Evolutionary conservation across 2,113 vertebrate species (phyloP), one percentile per base, ranked within the genome.

Genomic region (Psettodes erumei): DNA sequence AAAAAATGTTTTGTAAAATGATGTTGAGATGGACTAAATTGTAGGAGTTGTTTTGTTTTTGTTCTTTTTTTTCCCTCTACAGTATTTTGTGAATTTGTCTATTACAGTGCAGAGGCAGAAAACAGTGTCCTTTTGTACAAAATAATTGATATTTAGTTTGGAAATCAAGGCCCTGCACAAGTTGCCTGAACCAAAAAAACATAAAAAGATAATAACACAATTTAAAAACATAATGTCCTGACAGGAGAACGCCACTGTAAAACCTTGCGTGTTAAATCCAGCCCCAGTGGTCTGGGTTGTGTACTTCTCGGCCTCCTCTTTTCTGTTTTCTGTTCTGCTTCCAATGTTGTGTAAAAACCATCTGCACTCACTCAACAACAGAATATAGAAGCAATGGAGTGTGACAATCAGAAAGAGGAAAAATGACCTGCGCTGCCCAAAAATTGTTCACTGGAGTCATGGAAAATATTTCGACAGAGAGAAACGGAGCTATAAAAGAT

Each of bases 361-460:
- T 18, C 23, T 45, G 19, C 25, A 1, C 43, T 65, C 59, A 33
- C 63, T 37, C 58, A 48, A n/a, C 5, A 32, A 74, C 32, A 23
- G n/a, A 73, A 69, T 65, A 15, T 25, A 48, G 28, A 61, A 38
- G 33, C 61, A 75, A 75, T 74, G 13, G 70, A 38, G 28, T 56
- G 40, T 85, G 65, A 82, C 55, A 67, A 53, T 61, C 45, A 35
- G n/a, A 65, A 73, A 12, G 37, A 62, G 19, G n/a, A 71, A 53
- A 71, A 68, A 72, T 10, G 48, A 23, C 37, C 37, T 23, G 23
- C 27, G 5, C 48, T 40, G 40, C 55, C 33, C 47, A 58, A 54
- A 75, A 73, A 63, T 32, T 48, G 48, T 68, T 82, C 59, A 68
- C 8, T 50, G 51, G 50, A 21, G 54, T n/a, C 56, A 42, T 59